phyloP scores from a whole-genome alignment of 2,113 vertebrate species.

The Vanacampus margaritifer region DNA sequence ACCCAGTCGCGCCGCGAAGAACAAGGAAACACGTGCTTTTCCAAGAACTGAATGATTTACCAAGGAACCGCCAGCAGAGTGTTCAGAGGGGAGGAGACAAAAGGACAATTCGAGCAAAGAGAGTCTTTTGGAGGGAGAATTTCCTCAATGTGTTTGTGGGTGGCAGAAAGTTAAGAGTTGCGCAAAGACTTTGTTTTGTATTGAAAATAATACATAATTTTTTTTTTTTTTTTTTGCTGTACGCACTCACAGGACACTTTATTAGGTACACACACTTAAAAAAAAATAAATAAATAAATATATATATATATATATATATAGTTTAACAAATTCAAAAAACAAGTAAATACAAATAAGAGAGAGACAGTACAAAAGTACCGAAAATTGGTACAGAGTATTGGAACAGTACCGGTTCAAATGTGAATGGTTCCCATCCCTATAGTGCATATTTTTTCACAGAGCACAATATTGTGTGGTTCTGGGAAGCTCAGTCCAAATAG shows the following conservation, averaged over 20 bases:
- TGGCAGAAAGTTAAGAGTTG: neutral
- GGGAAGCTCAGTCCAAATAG: no score
- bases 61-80: slow-evolving; percentile 20
- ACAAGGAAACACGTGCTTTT: slow-evolving; percentile 55
- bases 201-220: neutral
- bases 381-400: no score
- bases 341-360: no score
- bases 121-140: slow-evolving; percentile 4
- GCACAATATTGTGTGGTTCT: no score
- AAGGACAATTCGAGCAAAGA: neutral
- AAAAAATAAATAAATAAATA: no score
- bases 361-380: no score
- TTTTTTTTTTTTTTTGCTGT: neutral
- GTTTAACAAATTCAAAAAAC: no score
- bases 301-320: no score
- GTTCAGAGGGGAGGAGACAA: neutral
- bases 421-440: no score
- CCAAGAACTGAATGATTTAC: slow-evolving; percentile 52
- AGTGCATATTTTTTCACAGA: no score
- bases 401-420: no score
- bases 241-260: neutral
- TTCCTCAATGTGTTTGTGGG: neutral
- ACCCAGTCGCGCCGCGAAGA: slow-evolving; percentile 7
- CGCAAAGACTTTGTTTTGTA: neutral
- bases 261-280: neutral